Conservation (phyloP, 1,140 invertebrate species). For the Zaprionus gabonicus region DNA sequence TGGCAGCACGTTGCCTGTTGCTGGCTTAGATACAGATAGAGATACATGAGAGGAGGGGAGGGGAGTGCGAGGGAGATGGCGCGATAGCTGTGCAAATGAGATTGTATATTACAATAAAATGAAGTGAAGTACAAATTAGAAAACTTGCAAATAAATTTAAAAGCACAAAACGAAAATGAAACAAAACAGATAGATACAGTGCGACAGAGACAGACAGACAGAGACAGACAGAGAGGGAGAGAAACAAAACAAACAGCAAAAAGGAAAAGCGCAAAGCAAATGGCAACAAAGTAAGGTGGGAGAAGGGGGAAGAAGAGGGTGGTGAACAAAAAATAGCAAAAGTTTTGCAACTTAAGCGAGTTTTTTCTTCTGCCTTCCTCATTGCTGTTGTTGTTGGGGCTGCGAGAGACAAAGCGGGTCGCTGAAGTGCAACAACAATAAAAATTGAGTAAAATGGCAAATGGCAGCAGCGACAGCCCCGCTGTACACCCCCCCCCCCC, state of each 20-base stretch:
- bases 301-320: not conserved
- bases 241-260: constrained; percentile 51
- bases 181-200: constrained; percentile 35
- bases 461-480: constrained; percentile 53
- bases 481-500: not conserved
- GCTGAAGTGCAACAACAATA: constrained; percentile 79
- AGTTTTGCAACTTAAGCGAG: constrained; percentile 79
- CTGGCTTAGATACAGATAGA: constrained; percentile 29
- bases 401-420: constrained; percentile 70
- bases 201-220: constrained; percentile 8
- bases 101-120: constrained; percentile 84
- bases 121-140: constrained; percentile 84
- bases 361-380: constrained; percentile 60
- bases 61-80: constrained; percentile 28
- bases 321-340: constrained; percentile 71
- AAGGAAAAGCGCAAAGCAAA: constrained; percentile 67
- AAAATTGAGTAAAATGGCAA: constrained; percentile 82
- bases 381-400: constrained; percentile 33
- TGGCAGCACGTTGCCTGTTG: constrained; percentile 14
- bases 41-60: constrained; percentile 21
- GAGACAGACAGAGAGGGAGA: constrained; percentile 11
- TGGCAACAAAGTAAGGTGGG: constrained; percentile 61
- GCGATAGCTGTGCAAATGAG: constrained; percentile 66
- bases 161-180: constrained; percentile 66
- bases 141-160: constrained; percentile 84